Evolutionary conservation across 2,797 vertebrate genomes (phyloP), one percentile per base, ranked within the genome.

Genomic region (Pseudochirops corinnae): DNA sequence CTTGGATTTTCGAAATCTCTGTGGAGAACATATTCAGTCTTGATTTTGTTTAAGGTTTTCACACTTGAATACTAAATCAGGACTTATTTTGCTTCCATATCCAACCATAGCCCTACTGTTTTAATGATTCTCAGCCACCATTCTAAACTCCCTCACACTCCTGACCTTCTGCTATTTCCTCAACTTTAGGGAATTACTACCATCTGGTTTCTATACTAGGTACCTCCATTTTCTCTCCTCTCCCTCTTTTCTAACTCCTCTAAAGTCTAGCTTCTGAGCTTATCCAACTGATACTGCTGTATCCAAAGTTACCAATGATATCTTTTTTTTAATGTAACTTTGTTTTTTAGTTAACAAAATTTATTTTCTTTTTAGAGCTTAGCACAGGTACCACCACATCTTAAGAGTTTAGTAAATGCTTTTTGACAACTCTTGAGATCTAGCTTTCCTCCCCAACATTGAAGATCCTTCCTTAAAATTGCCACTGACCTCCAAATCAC

Each of bases 1-100:
- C n/a, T 91, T 92, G 28, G 52, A 90, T 96, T 95, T 96, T 95
- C 53, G 14, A 91, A 55, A 29, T 94, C 93, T 46, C 29, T 97
- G 56, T 16, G 91, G 0, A 91, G 2, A 67, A 91, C 6, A 94
- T 91, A 7, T 92, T 95, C 10, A 91, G 33, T 53, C n/a, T 26
- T 93, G 1, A 0, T 58, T 67, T 95, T 74, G 95, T 74, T 18
- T 21, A 92, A 93, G 67, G n/a, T 90, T 93, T 92, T 94, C 13
- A 93, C 92, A 91, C 96, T n/a, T 82, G 39, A 82, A 82, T 39
- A 26, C 39, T 46, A 24, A 82, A 39, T 82, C 7, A 82, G 46
- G n/a, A 26, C 21, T 82, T 26, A 2, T 26, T 82, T 74, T 82
- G 74, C 74, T 82, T 82, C 39, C 74, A 10, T 46, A 82, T 82